A percentile compares a stretch with the other conserved stretches of the same genome.
Evolutionary conservation across 2,797 vertebrate species (phyloP).

Genomic region (Neosilurus hyrtlii): DNA sequence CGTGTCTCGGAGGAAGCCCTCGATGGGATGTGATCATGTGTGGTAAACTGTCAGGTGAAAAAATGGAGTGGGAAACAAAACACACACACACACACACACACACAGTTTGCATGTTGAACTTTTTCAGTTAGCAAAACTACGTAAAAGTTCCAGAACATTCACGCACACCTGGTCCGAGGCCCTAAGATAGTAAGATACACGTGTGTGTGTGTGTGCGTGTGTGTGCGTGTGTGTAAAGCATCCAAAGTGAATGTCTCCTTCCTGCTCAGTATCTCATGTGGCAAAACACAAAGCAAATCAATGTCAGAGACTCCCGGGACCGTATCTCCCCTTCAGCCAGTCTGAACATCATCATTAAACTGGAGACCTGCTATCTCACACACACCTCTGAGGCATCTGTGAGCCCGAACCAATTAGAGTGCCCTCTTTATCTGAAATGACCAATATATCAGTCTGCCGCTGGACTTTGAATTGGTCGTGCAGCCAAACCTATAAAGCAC

Average conservation of each 20-base stretch:
- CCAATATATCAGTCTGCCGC: conserved; percentile 53
- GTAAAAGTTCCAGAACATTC: neutral
- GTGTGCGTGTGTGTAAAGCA: neutral
- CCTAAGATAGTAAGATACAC: neutral
- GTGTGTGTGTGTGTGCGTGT: conserved; percentile 14
- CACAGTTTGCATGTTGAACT: too few relatives aligned
- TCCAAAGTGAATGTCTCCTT: conserved; percentile 26
- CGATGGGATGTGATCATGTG: neutral
- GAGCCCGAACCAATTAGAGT: conserved; percentile 55
- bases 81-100: too few relatives aligned
- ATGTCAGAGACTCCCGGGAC: conserved; percentile 46
- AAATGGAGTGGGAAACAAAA: too few relatives aligned
- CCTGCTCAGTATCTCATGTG: conserved; percentile 34
- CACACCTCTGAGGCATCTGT: conserved; percentile 39
- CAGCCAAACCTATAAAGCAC: conserved; percentile 40
- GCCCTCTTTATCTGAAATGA: conserved; percentile 59
- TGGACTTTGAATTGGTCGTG: conserved; percentile 40
- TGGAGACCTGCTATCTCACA: conserved; percentile 44
- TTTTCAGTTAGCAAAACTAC: neutral
- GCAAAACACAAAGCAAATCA: conserved; percentile 39
- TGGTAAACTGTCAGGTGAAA: neutral
- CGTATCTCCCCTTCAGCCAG: conserved; percentile 31
- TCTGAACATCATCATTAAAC: conserved; percentile 55
- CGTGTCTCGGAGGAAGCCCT: neutral
- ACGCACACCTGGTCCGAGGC: neutral